Evolutionary conservation across 2,888 invertebrate species (phyloP).

Genomic region (Melolontha melolontha): DNA sequence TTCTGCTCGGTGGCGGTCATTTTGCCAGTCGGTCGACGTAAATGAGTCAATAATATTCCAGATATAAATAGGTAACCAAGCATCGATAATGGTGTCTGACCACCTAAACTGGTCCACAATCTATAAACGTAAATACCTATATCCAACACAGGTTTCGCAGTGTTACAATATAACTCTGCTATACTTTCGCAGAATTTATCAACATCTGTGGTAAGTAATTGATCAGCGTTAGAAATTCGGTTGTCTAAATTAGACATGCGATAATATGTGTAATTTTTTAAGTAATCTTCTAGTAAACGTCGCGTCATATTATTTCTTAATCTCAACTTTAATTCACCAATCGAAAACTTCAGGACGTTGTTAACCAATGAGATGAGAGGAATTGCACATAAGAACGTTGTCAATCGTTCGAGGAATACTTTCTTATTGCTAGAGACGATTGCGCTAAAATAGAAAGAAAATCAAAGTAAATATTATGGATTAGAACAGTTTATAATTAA

Average conservation of each 20-base stretch:
- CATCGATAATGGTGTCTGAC: constrained; percentile 91
- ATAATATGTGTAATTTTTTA: constrained; percentile 97
- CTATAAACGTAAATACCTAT: constrained; percentile 94
- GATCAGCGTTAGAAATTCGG: constrained; percentile 95
- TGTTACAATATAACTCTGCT: constrained; percentile 95
- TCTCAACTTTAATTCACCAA: constrained; percentile 92
- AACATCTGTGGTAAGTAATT: constrained; percentile 94
- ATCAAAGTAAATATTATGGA: neutral
- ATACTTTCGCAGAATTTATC: constrained; percentile 97
- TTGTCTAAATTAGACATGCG: constrained; percentile 96
- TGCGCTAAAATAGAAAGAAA: constrained; percentile 74
- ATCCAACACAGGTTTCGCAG: constrained; percentile 95
- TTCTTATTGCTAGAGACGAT: constrained; percentile 89
- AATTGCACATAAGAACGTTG: constrained; percentile 85
- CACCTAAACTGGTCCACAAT: constrained; percentile 77
- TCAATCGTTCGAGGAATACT: constrained; percentile 80
- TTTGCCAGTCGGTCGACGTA: constrained; percentile 87
- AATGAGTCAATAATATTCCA: constrained; percentile 86
- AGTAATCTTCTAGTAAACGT: constrained; percentile 90
- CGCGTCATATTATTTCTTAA: constrained; percentile 90
- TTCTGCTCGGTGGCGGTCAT: constrained; percentile 96
- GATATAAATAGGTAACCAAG: constrained; percentile 88
- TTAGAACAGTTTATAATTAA: neutral
- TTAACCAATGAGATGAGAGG: constrained; percentile 94
- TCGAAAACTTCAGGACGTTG: constrained; percentile 93